phyloP scores from a whole-genome alignment of 1,140 invertebrate genomes.

The Anastrepha ludens region DNA sequence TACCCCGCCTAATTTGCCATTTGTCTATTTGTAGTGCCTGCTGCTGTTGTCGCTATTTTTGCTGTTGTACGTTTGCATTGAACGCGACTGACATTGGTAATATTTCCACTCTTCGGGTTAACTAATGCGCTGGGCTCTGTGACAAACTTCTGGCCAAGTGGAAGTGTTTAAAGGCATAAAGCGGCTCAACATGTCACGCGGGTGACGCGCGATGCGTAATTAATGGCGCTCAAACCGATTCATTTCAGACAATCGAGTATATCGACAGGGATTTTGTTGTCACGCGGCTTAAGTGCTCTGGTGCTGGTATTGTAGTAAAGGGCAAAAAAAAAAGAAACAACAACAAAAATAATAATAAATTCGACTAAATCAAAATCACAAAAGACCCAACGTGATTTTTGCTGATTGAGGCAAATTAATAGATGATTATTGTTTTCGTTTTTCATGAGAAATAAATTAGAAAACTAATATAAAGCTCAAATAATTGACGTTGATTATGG shows the following conservation, averaged over 20 bases:
- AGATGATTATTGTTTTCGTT: too few relatives aligned
- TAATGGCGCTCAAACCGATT: constrained; percentile 18
- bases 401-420: constrained; percentile 19
- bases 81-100: background rate
- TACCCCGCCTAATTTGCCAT: background rate
- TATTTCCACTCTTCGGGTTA: background rate
- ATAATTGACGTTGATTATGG: background rate
- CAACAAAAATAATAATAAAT: background rate
- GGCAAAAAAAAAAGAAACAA: background rate
- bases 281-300: background rate
- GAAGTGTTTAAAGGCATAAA: background rate
- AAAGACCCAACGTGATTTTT: background rate
- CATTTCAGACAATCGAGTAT: constrained; percentile 15
- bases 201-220: constrained; percentile 11
- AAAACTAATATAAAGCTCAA: background rate
- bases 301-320: background rate
- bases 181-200: constrained; percentile 8
- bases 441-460: background rate
- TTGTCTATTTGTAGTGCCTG: background rate
- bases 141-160: background rate
- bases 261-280: constrained; percentile 4
- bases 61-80: background rate
- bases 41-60: background rate
- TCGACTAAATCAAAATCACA: background rate
- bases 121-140: background rate